Conservation (phyloP, 1,140 invertebrate genomes). For the Eubasilissa regina region DNA sequence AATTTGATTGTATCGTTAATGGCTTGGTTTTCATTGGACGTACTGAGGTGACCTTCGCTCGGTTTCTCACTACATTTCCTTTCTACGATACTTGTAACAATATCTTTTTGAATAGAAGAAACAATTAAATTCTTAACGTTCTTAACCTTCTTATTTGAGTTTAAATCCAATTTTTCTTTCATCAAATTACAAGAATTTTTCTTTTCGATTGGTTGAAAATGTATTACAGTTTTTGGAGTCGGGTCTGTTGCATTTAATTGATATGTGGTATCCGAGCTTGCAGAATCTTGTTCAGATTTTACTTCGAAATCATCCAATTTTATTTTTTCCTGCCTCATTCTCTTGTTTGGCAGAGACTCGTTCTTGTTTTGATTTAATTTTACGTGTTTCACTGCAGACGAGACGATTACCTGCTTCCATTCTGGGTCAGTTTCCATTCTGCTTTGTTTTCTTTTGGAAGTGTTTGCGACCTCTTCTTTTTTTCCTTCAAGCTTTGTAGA, state of each 20-base stretch:
- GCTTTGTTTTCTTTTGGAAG: conserved; percentile 25
- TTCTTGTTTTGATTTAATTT: conserved; percentile 11
- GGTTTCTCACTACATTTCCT: neutral
- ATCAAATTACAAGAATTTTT: neutral
- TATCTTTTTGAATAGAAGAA: neutral
- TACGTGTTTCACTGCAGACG: neutral
- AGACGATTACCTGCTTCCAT: neutral
- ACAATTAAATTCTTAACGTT: conserved; percentile 14
- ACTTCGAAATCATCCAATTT: conserved; percentile 4
- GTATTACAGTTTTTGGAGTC: too few species aligned
- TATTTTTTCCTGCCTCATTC: neutral
- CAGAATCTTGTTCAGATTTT: conserved; percentile 2
- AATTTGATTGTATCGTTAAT: neutral
- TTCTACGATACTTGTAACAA: neutral
- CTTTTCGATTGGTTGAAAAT: too few species aligned
- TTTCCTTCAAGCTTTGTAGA: neutral
- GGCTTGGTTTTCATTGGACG: neutral
- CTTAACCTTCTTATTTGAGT: neutral
- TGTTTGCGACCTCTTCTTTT: conserved; percentile 21
- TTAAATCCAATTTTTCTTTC: conserved; percentile 16
- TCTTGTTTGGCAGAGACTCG: conserved; percentile 29
- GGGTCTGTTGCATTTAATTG: too few species aligned
- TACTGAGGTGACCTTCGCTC: neutral
- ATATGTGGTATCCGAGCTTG: too few species aligned
- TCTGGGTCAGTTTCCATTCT: neutral